Conservation (phyloP, 1,140 invertebrate species). For the Coptotermes formosanus region DNA sequence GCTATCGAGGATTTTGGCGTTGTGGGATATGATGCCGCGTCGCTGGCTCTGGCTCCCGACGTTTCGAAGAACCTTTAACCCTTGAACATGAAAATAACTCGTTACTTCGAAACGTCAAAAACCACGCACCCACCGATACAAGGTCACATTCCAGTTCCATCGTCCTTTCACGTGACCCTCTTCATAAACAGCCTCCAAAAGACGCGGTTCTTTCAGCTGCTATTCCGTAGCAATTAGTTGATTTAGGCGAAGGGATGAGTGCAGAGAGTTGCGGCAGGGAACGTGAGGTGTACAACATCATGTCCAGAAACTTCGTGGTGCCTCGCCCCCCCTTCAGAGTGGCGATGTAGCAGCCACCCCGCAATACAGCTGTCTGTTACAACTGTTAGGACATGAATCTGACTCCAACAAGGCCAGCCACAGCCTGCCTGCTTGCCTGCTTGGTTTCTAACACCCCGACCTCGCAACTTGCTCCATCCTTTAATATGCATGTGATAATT, state of each 20-base stretch:
- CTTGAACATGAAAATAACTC: too few species aligned
- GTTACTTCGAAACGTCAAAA: too few species aligned
- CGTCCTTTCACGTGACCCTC: too few species aligned
- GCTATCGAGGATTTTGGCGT: too few species aligned
- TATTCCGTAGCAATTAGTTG: not conserved
- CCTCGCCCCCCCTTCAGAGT: not conserved
- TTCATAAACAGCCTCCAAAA: too few species aligned
- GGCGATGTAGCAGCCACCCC: not conserved
- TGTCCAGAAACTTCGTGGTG: conserved; percentile 1
- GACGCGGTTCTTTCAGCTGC: too few species aligned
- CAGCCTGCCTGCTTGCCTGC: not conserved
- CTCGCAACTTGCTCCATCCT: not conserved
- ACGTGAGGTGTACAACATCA: conserved; percentile 3
- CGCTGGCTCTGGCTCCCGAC: too few species aligned
- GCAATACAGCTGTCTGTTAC: conserved; percentile 7
- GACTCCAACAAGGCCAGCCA: not conserved
- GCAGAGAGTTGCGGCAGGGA: not conserved
- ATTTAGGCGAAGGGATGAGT: not conserved
- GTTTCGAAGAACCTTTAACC: too few species aligned
- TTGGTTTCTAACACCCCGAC: not conserved
- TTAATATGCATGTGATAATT: conserved; percentile 17
- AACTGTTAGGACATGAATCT: conserved; percentile 15
- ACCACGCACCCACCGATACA: too few species aligned
- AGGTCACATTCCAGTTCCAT: too few species aligned
- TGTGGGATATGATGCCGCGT: too few species aligned